A percentile compares a stretch with the other conserved stretches of the same genome.
Conservation (phyloP, 1,140 invertebrate species). For the Ctenoplectra terminalis region DNA sequence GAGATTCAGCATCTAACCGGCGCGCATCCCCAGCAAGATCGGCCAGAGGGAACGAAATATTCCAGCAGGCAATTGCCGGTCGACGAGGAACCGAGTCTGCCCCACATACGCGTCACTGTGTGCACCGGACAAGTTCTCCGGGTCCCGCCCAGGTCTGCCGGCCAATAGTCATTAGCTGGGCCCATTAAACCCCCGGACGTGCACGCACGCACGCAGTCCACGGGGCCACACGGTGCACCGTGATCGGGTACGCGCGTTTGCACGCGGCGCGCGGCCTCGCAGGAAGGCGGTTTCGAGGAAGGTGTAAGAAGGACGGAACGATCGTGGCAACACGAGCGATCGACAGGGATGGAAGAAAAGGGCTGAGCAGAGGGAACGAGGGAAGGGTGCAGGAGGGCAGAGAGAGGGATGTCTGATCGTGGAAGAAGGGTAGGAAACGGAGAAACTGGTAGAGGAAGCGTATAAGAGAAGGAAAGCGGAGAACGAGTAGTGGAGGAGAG, state of each 20-base stretch:
- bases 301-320: conserved; percentile 29
- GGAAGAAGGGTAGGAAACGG: conserved; percentile 33
- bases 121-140: conserved; percentile 58
- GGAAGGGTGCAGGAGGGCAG: neutral
- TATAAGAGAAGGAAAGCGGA: neutral
- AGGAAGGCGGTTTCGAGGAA: conserved; percentile 51
- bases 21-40: conserved; percentile 23
- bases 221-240: conserved; percentile 43
- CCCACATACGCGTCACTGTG: conserved; percentile 46
- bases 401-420: conserved; percentile 14
- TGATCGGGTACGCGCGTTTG: conserved; percentile 51
- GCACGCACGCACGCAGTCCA: conserved; percentile 71
- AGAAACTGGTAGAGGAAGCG: conserved; percentile 9
- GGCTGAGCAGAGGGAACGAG: neutral
- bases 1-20: conserved; percentile 2
- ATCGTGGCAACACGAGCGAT: conserved; percentile 14
- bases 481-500: neutral
- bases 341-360: conserved; percentile 35
- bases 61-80: conserved; percentile 23
- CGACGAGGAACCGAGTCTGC: conserved; percentile 28
- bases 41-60: conserved; percentile 21
- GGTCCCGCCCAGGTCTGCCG: conserved; percentile 82
- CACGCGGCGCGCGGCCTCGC: conserved; percentile 22
- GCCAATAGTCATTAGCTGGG: conserved; percentile 84
- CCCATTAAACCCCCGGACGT: conserved; percentile 80